phyloP scores from a whole-genome alignment of 2,888 invertebrate species.

The Cancer borealis region DNA sequence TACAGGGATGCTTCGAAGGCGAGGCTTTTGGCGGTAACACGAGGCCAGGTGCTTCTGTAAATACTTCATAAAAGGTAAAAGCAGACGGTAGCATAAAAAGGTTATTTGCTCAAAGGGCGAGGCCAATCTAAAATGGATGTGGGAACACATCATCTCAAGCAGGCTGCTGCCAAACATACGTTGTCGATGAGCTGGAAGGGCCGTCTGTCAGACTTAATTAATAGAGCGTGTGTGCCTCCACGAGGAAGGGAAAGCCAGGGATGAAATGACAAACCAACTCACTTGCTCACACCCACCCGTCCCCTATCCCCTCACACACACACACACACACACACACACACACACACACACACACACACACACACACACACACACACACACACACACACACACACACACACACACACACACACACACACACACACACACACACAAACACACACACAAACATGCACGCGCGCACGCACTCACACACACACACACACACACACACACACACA shows the following conservation, averaged over 20 bases:
- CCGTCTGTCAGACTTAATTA: too few species aligned
- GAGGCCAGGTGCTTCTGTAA: neutral
- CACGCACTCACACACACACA: neutral
- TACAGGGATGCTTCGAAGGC: neutral
- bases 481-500: constrained; percentile 20
- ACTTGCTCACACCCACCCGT: neutral
- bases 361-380: constrained; percentile 11
- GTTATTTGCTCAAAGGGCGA: neutral
- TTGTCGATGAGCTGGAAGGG: neutral
- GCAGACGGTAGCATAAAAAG: neutral
- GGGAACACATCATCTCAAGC: neutral
- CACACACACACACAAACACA: neutral
- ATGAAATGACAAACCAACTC: neutral
- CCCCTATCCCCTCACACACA: neutral
- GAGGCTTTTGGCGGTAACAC: neutral
- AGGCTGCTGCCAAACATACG: neutral
- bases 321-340: neutral
- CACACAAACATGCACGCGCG: too few species aligned
- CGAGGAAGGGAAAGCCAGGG: neutral
- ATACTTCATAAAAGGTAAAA: neutral
- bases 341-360: neutral
- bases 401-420: neutral
- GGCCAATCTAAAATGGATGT: neutral
- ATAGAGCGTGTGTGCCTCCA: neutral
- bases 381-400: neutral